Evolutionary conservation across 2,888 invertebrate species (phyloP).

Genomic region (Heliconius sara): DNA sequence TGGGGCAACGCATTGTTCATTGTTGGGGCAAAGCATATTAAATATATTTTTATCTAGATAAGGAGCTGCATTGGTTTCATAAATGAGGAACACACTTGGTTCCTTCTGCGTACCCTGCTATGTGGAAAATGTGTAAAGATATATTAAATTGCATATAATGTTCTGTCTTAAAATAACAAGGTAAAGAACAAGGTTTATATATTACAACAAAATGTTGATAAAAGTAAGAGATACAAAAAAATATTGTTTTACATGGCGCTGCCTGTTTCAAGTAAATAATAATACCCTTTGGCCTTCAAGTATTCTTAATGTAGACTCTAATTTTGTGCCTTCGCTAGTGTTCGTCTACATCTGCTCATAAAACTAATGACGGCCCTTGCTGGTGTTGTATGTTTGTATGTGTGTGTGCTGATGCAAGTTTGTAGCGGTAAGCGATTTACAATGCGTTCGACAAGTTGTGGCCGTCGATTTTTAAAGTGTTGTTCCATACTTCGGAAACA

Average conservation of each 20-base stretch:
- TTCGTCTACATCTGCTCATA: conserved; percentile 55
- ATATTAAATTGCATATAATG: no score
- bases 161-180: no score
- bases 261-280: not conserved
- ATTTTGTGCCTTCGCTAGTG: conserved; percentile 37
- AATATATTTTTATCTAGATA: no score
- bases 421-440: conserved; percentile 20
- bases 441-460: not conserved
- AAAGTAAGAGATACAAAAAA: not conserved
- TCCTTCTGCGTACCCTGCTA: no score
- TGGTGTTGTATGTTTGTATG: conserved; percentile 55
- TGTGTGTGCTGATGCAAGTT: conserved; percentile 49
- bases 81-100: no score
- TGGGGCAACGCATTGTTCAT: no score
- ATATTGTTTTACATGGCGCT: not conserved
- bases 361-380: conserved; percentile 53
- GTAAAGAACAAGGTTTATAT: no score
- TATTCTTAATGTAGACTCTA: conserved; percentile 34
- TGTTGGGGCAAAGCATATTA: no score
- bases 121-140: no score
- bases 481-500: no score
- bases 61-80: no score
- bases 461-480: not conserved
- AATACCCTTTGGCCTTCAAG: conserved; percentile 26
- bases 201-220: not conserved